phyloP scores from a whole-genome alignment of 2,797 vertebrate species.

The Acipenser oxyrinchus region DNA sequence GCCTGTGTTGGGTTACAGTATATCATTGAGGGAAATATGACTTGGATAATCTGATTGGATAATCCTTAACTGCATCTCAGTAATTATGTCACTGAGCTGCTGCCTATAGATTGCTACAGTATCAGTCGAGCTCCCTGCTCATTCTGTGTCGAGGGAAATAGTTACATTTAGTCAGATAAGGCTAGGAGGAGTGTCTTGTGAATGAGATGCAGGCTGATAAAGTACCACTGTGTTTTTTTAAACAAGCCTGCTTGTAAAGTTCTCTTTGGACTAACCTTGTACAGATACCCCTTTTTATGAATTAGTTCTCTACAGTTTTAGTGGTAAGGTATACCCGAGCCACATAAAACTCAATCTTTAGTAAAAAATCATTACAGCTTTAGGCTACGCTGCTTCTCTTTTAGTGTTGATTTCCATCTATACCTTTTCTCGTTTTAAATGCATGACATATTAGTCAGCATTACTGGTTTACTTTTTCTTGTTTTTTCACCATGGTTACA shows the following conservation, averaged over 20 bases:
- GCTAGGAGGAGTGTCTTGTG: constrained; percentile 3
- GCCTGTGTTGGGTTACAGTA: constrained; percentile 9
- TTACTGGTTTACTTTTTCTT: no score
- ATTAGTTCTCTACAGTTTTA: background rate
- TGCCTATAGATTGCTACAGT: background rate
- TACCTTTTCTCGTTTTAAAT: no score
- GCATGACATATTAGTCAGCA: no score
- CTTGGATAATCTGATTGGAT: background rate
- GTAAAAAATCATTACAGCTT: no score
- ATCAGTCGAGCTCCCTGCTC: constrained; percentile 2
- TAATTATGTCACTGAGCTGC: constrained; percentile 7
- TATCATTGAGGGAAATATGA: background rate
- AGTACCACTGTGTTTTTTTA: no score
- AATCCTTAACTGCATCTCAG: constrained; percentile 11
- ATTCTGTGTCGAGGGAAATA: constrained; percentile 8
- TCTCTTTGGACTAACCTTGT: constrained; percentile 2
- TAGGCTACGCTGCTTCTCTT: no score
- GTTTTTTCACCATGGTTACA: no score
- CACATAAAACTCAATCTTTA: background rate
- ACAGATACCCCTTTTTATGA: constrained; percentile 5
- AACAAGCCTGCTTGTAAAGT: constrained; percentile 6
- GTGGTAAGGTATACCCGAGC: background rate
- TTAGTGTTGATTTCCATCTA: no score
- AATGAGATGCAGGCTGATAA: constrained; percentile 4
- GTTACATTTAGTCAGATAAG: constrained; percentile 7